Evolutionary conservation across 1,140 invertebrate species (phyloP).

Genomic region (Eriocheir sinensis): DNA sequence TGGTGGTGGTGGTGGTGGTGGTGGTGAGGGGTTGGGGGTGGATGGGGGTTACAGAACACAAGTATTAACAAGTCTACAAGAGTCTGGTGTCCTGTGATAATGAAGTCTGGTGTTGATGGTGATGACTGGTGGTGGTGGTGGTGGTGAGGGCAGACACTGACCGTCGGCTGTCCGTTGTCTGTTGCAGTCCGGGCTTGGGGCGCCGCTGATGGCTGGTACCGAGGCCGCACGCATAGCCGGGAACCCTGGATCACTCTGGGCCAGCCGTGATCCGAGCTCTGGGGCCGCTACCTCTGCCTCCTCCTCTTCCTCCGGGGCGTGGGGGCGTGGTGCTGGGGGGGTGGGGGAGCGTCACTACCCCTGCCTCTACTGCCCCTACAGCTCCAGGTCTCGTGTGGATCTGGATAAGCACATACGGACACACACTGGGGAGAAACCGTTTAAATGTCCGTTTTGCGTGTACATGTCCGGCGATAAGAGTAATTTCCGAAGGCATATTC

Average conservation of each 20-base stretch:
- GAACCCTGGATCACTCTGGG: too few species aligned
- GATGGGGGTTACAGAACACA: too few species aligned
- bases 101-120: too few species aligned
- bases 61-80: too few species aligned
- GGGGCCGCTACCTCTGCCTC: conserved; percentile 38
- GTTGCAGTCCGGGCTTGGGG: conserved; percentile 69
- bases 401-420: conserved; percentile 96
- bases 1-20: conserved; percentile 36
- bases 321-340: background rate
- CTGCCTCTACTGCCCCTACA: conserved; percentile 79
- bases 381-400: conserved; percentile 86
- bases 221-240: conserved; percentile 80
- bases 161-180: conserved; percentile 72
- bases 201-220: background rate
- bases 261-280: conserved; percentile 9
- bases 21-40: too few species aligned
- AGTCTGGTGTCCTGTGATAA: too few species aligned
- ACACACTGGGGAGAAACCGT: conserved; percentile 98
- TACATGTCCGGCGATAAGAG: conserved; percentile 97
- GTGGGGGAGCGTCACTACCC: conserved; percentile 66
- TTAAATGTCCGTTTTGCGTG: conserved; percentile 96
- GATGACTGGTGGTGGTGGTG: too few species aligned
- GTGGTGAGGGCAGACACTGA: conserved; percentile 65
- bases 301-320: background rate
- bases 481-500: conserved; percentile 96